Evolutionary conservation across 2,888 invertebrate genomes (phyloP), one percentile per base, ranked within the genome.

Genomic region (Chironomus tentans): DNA sequence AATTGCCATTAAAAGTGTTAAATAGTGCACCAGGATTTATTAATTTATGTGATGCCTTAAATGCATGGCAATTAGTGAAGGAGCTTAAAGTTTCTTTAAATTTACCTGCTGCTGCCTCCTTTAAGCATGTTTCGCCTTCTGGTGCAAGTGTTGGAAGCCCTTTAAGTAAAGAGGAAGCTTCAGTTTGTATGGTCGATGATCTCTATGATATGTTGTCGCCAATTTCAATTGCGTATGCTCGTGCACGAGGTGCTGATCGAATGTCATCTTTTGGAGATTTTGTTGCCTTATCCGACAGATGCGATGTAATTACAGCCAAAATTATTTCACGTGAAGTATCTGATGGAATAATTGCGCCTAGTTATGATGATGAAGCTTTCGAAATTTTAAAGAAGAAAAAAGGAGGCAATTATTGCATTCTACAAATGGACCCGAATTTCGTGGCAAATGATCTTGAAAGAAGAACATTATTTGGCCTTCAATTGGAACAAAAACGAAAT

Each of bases 241-340:
- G 98, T 77, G 98, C 98, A 0, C 89, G 98, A 82, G 98, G 98
- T 71, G 97, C 98, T 15, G 98, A 99, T 85, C 89, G 98, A 75
- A 98, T 99, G 98, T 98, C 97, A 7, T 98, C 98, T 0, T 99
- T 98, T 84, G 98, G 99, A 0, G 99, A 99, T 85, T 98, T 98
- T 83, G 89, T 98, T 48, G 97, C 97, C 0, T 83, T 99, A 0
- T 98, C 97, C 0, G 96, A 97, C 82, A 84, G 85, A 0, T 99
- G 98, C 82, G 98, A 99, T 84, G 89, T 87, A 70, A 82, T 90
- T 77, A 99, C 98, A 0, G 98, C 99, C 0, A 90, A 88, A 82
- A 93, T 99, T 76, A 95, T 99, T 77, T 93, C 95, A 0, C 89
- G 92, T 21, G 91, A 97, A 86, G 98, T 98, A 0, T 98, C 98